Base-by-base conservation (phyloP, 2,797 vertebrate species). In the Ibycter americanus region DNA sequence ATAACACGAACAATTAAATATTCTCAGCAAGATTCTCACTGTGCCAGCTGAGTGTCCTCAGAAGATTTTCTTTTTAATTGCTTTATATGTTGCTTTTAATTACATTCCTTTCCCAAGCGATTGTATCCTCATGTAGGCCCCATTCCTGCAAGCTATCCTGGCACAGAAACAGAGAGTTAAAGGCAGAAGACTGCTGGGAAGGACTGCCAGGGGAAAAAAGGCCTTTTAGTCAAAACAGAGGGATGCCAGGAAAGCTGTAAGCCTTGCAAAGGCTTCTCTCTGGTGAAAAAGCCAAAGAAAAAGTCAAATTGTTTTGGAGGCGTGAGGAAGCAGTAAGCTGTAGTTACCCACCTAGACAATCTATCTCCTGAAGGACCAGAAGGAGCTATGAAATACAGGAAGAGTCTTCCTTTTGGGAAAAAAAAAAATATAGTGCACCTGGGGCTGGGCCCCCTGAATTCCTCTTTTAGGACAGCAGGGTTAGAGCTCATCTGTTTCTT, bases 41-140 rank as follows among this genome's bases (percentile, higher is more conserved):
- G 34, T 82, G 84, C 92, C 96, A 97, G 89, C 47, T 88, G 52
- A 88, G 76, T 6, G 0, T 81, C 92, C 93, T 96, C 84, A 96
- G 78, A 96, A 92, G 93, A 51, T 80, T 52, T 63, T 93, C 93
- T 93, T 86, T 83, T 8, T 56, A 91, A 80, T 93, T 93, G 67
- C 81, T 94, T 94, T 92, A 72, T 89, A 59, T 97, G 83, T 89
- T 97, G 54, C 76, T 92, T 95, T 97, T 97, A 97, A 97, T 97
- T 96, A 96, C 93, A 96, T 96, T 97, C 91, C 90, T 96, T 96
- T 97, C 91, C 95, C 94, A 97, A 95, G 93, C 3, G 19, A 97
- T 97, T 96, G 89, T 81, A 95, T 85, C 72, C 95, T 86, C 55
- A 52, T 68, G 76, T 52, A 96, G 79, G 95, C 72, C 74, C 63